Percentiles rank a stretch among this genome's conserved stretches.
Evolutionary conservation across 53 echinoderm and acorn worm species (phyloP).

Genomic region (Henricia sp.): DNA sequence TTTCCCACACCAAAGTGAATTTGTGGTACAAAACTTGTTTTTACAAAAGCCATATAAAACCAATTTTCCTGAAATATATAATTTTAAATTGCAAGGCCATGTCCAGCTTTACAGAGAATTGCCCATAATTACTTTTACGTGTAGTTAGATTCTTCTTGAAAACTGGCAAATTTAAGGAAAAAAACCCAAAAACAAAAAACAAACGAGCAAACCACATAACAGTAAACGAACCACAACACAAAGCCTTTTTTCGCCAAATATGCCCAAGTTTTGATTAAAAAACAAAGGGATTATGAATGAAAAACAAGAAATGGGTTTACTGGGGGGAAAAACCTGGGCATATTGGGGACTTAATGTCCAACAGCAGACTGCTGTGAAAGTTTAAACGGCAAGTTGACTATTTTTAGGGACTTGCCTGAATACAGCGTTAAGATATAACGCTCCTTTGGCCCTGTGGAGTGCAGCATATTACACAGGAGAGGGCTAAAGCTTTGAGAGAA

Average conservation of each 20-base stretch:
- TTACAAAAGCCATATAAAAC: no score
- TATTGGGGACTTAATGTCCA: conserved; percentile 58
- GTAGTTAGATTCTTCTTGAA: no score
- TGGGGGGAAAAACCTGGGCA: conserved; percentile 13
- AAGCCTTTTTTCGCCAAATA: conserved; percentile 57
- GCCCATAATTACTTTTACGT: no score
- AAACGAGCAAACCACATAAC: no score
- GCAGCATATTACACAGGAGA: conserved; percentile 18
- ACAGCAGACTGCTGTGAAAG: conserved; percentile 59
- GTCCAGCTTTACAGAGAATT: no score
- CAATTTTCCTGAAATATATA: no score
- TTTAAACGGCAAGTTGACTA: conserved; percentile 31
- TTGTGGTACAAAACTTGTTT: no score
- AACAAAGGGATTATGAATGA: neutral
- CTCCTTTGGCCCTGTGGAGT: conserved; percentile 8
- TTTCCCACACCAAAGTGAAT: no score
- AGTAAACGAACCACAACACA: no score
- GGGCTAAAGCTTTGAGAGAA: conserved; percentile 43
- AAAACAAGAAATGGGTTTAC: neutral
- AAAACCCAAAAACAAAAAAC: no score
- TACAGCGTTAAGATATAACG: neutral
- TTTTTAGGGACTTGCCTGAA: conserved; percentile 44
- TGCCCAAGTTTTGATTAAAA: conserved; percentile 1
- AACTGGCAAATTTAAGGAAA: no score
- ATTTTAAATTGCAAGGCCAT: no score